Conservation (phyloP, 1,140 invertebrate genomes). For the Streblospio benedicti region DNA sequence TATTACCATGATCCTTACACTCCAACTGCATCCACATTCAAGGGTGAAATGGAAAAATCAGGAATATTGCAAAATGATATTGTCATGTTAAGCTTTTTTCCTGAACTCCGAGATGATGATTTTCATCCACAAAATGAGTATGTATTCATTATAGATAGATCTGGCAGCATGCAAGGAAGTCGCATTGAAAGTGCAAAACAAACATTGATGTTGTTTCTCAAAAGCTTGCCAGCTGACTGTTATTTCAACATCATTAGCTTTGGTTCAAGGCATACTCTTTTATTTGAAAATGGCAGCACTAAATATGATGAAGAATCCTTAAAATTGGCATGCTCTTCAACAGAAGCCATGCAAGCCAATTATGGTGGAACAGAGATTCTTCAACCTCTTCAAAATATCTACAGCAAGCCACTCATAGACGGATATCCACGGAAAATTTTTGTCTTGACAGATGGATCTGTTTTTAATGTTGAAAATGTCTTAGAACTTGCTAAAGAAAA, state of each 20-base stretch:
- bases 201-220: conserved; percentile 27
- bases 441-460: conserved; percentile 45
- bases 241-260: conserved; percentile 29
- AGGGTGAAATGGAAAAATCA: neutral
- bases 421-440: conserved; percentile 39
- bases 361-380: conserved; percentile 45
- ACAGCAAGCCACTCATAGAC: conserved; percentile 23
- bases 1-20: neutral
- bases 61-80: conserved; percentile 11
- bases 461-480: conserved; percentile 34
- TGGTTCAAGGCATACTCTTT: conserved; percentile 18
- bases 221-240: conserved; percentile 24
- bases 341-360: conserved; percentile 29
- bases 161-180: conserved; percentile 33
- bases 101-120: neutral
- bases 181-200: conserved; percentile 34
- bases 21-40: neutral
- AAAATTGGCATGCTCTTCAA: conserved; percentile 18
- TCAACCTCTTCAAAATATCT: conserved; percentile 36
- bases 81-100: conserved; percentile 13
- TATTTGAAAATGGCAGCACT: conserved; percentile 20
- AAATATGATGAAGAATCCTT: conserved; percentile 23
- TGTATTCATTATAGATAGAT: conserved; percentile 35
- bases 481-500: conserved; percentile 31
- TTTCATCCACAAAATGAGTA: conserved; percentile 21